Conservation (phyloP, 2,888 invertebrate species). For the Margaritifera margaritifera region DNA sequence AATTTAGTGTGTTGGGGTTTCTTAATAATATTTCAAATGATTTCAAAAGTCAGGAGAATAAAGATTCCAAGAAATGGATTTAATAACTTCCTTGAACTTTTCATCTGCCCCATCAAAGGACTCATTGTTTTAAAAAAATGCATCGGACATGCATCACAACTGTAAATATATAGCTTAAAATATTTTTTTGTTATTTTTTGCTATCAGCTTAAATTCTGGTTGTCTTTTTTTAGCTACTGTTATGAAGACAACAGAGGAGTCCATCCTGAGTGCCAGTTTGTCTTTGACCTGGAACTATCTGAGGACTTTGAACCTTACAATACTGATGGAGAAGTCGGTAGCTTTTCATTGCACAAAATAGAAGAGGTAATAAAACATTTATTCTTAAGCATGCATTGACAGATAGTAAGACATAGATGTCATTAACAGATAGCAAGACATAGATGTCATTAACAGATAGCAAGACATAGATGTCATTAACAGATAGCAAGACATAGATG, state of each 20-base stretch:
- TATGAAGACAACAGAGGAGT: constrained; percentile 94
- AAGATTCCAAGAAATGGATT: too few species aligned
- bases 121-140: too few species aligned
- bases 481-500: too few species aligned
- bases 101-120: too few species aligned
- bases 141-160: too few species aligned
- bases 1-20: too few species aligned
- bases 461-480: neutral
- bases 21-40: too few species aligned
- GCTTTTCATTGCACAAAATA: constrained; percentile 89
- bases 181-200: too few species aligned
- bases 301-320: constrained; percentile 92
- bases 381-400: neutral
- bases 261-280: constrained; percentile 95
- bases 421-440: neutral
- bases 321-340: constrained; percentile 94
- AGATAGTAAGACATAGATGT: too few species aligned
- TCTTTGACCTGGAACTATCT: constrained; percentile 93
- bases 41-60: too few species aligned
- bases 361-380: constrained; percentile 76
- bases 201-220: neutral
- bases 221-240: constrained; percentile 81
- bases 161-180: too few species aligned
- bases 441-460: neutral
- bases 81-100: too few species aligned